A percentile compares a stretch with the other conserved stretches of the same genome.
Conservation (phyloP, 1,140 invertebrate species). For the Hycleus phaleratus region DNA sequence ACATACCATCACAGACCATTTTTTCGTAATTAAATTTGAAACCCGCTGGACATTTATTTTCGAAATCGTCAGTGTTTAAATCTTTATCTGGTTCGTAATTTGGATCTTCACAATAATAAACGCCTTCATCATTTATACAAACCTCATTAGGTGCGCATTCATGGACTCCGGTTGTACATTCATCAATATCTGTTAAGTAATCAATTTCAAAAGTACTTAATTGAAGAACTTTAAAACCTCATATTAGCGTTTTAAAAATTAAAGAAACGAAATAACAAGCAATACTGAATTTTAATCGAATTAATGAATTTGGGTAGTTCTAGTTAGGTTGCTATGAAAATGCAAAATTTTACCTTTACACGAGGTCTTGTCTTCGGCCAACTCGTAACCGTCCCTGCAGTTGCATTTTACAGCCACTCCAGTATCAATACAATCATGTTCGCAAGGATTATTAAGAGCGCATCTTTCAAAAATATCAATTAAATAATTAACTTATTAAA, state of each 20-base stretch:
- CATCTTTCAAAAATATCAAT: slow-evolving; percentile 41
- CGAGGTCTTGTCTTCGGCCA: slow-evolving; percentile 58
- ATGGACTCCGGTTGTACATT: slow-evolving; percentile 57
- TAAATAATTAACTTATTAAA: background rate
- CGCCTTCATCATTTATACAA: slow-evolving; percentile 35
- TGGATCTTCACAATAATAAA: slow-evolving; percentile 28
- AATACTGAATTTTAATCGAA: too few relatives aligned
- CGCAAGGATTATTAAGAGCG: slow-evolving; percentile 54
- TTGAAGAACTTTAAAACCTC: too few relatives aligned
- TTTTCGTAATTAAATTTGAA: slow-evolving; percentile 53
- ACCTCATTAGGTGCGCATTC: slow-evolving; percentile 43
- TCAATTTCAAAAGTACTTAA: background rate
- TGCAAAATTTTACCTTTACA: slow-evolving; percentile 43
- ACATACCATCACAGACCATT: slow-evolving; percentile 61
- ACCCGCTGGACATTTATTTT: slow-evolving; percentile 50
- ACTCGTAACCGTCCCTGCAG: slow-evolving; percentile 60
- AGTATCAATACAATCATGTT: slow-evolving; percentile 57
- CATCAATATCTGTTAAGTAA: slow-evolving; percentile 46
- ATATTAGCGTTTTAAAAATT: too few relatives aligned
- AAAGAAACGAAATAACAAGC: too few relatives aligned
- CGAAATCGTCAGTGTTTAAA: slow-evolving; percentile 16
- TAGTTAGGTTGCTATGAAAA: too few relatives aligned
- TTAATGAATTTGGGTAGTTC: too few relatives aligned
- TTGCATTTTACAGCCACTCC: slow-evolving; percentile 53
- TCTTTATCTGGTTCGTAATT: slow-evolving; percentile 15